Evolutionary conservation across 2,113 vertebrate species (phyloP), one percentile per base, ranked within the genome.

Genomic region (Etheostoma cragini): DNA sequence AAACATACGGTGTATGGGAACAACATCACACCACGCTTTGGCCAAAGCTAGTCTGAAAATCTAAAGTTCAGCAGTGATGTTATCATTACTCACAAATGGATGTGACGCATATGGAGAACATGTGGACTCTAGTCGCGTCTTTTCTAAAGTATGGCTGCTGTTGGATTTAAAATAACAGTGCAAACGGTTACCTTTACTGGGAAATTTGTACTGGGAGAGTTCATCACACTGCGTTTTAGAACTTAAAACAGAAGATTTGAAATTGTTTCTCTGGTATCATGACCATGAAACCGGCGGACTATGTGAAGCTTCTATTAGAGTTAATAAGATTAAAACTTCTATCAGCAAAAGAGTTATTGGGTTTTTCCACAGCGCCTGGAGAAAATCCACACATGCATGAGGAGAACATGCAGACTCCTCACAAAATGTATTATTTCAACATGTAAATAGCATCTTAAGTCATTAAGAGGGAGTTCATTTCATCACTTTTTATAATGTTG

Each of bases 51-150:
- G 85, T 89, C 76, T 84, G 82, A 87, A 87, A 88, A 92, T 91
- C 72, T 66, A 61, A 81, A 72, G 82, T 88, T 91, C 76, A 90
- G 79, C 54, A 1, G 66, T 71, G 84, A 87, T 86, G 83, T 87
- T 85, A 83, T 85, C 87, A 70, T 90, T 83, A 82, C 79, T 70
- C 81, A 80, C 78, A 76, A 84, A 87, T 92, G 75, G 78, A 87
- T 87, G 81, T 90, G 92, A 94, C 81, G 67, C 89, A 86, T 83
- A 83, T 90, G 88, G 80, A 90, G 76, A 87, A 86, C 83, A 78
- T 67, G 64, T 77, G 45, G 33, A 3, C 57, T 26, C 61, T 45
- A 49, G 60, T 52, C 64, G 22, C 0, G 26, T 82, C 70, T 50
- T 45, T 60, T 54, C 21, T 30, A n/a, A 85, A 19, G 63, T 47